Percentiles rank a stretch among this genome's conserved stretches.
These are phyloP conservation scores for Bubalus kerabau DNA, from an alignment of 2,113 vertebrate species.

Conservation along the genomic window DNA sequence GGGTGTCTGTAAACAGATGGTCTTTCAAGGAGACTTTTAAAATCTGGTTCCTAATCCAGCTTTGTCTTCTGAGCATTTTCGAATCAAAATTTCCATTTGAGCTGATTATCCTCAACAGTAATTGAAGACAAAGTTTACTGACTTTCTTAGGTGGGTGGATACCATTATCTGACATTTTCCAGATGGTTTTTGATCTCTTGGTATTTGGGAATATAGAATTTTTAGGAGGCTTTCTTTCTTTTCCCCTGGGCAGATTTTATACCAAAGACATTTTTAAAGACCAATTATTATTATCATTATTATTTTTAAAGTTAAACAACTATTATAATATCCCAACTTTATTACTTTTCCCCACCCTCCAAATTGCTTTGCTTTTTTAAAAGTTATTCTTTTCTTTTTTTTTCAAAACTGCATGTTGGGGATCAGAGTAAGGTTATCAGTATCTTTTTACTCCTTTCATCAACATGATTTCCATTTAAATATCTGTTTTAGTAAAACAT, in stretches of 20 bases:
- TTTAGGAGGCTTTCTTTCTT: constrained; percentile 70
- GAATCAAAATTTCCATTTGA: constrained; percentile 67
- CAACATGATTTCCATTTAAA: constrained; percentile 56
- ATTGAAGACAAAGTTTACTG: constrained; percentile 72
- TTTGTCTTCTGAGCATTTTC: constrained; percentile 75
- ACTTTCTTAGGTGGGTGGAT: constrained; percentile 68
- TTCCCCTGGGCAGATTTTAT: constrained; percentile 54
- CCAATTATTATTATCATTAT: constrained; percentile 11
- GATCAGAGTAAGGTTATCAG: neutral
- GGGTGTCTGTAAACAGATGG: constrained; percentile 74
- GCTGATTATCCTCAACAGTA: constrained; percentile 76
- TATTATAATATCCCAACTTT: neutral
- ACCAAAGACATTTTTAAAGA: constrained; percentile 23
- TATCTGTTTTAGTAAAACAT: constrained; percentile 56
- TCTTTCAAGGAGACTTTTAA: constrained; percentile 77
- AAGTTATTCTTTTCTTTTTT: neutral
- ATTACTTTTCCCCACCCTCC: neutral
- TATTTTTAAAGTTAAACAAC: constrained; percentile 21
- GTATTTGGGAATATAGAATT: constrained; percentile 59
- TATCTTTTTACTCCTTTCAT: constrained; percentile 43
- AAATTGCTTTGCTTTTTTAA: constrained; percentile 27
- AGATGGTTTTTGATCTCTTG: constrained; percentile 74
- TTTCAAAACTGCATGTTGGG: neutral
- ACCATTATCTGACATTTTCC: constrained; percentile 78
- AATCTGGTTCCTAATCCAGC: constrained; percentile 70